Percentiles rank a stretch among this genome's conserved stretches.
Conservation (phyloP, 1,140 invertebrate genomes). For the Adelges cooleyi region DNA sequence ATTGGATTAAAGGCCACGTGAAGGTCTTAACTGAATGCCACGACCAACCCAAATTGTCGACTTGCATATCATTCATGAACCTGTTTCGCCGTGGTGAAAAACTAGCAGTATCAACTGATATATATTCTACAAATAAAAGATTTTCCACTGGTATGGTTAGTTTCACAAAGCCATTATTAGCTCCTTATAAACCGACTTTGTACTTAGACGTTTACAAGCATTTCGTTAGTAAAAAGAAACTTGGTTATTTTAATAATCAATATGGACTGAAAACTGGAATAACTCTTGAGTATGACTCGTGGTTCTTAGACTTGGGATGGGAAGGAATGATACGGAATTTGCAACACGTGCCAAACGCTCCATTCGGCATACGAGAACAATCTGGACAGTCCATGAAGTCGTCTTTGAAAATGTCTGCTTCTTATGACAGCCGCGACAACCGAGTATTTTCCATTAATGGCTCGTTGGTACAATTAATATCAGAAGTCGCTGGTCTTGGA, state of each 20-base stretch:
- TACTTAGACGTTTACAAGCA: slow-evolving; percentile 7
- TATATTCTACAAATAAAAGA: slow-evolving; percentile 12
- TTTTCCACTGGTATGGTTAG: slow-evolving; percentile 6
- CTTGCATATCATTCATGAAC: slow-evolving; percentile 4
- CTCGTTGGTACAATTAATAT: slow-evolving; percentile 50
- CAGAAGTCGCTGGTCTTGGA: slow-evolving; percentile 75
- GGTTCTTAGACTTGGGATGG: background rate
- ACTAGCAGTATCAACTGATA: background rate
- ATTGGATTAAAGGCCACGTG: background rate
- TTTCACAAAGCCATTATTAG: slow-evolving; percentile 13
- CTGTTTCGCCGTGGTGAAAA: slow-evolving; percentile 17
- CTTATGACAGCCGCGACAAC: slow-evolving; percentile 66
- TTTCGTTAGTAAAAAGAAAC: background rate
- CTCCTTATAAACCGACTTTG: slow-evolving; percentile 1
- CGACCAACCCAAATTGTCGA: slow-evolving; percentile 5
- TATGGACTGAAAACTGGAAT: slow-evolving; percentile 6
- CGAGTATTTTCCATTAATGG: slow-evolving; percentile 63
- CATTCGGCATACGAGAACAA: slow-evolving; percentile 70
- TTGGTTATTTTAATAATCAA: slow-evolving; percentile 9
- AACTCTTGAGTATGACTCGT: background rate
- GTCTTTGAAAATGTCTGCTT: slow-evolving; percentile 60
- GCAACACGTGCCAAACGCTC: slow-evolving; percentile 41
- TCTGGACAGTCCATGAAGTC: slow-evolving; percentile 77
- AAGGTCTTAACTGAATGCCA: slow-evolving; percentile 6
- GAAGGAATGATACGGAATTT: slow-evolving; percentile 12